Evolutionary conservation across 2,888 invertebrate genomes (phyloP), one percentile per base, ranked within the genome.

Genomic region (Plagodis pulveraria): DNA sequence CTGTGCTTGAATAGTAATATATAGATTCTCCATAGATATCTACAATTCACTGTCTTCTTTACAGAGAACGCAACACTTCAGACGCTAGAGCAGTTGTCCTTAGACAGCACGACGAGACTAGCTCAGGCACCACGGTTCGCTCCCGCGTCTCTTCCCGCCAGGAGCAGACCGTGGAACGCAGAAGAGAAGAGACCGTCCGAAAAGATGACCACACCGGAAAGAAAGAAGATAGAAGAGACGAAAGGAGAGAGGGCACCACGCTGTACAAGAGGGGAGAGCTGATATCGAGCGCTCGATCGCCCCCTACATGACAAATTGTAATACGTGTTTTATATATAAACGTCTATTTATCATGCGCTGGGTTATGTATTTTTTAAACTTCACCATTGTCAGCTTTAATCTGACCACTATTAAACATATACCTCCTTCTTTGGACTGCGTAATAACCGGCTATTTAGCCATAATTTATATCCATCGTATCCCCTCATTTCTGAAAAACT

Each of bases 231-330:
- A 87, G 70, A 56, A 76, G 69, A 70, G 78, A 78, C 46, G 80
- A 78, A 64, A 71, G 77, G 70, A 80, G 78, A 59, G 78, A 71
- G 63, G 74, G 72, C 63, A 87, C 91, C 62, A 94, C 94, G 53
- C 94, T 96, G 22, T 97, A 96, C 94, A 97, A 97, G 86, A 91
- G 97, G 64, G 94, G 96, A 62, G 97, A 97, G 85, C 90, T 97
- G 58, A 97, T 97, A 75, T 96, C 97, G 45, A 97, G 97, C 86
- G 96, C 96, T 62, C 95, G 93, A 50, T 78, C 84, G 52, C 86
- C 81, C 58, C 85, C 86, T 58, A 84, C 89, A 80, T 91, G 91
- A 91, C 88, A 59, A 61, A 75, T 76, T 82, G 74, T 76, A 61
- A 75, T 77, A 76, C 75, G 67, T 80, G 81, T 80, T 89, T 89